Base-by-base conservation (phyloP, 2,113 vertebrate genomes). In the Lagopus leucura region DNA sequence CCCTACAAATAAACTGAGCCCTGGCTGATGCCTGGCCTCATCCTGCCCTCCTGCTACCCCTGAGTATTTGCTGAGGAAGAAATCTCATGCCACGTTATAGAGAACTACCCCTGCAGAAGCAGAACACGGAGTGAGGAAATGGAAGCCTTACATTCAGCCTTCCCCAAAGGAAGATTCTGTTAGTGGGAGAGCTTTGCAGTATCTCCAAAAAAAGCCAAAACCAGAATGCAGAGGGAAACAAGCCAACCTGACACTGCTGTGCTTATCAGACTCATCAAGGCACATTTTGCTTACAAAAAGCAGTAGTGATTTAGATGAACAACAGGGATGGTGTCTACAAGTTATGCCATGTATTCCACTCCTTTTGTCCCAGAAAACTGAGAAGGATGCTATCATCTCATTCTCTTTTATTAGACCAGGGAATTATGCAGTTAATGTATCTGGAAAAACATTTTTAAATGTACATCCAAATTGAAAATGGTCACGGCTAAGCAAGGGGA, bases 381-480 rank as follows among this genome's bases (percentile, higher is more conserved):
- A 57, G 54, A 75, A 85, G 67, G 2, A 60, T 22, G 32, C 52
- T 82, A 57, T 55, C 34, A 4, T 34, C 83, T 67, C 34, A 16
- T n/a, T 24, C 16, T 61, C 58, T 69, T 69, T 47, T 8, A 22
- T n/a, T 43, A 3, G 9, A 64, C 22, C 15, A 18, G 61, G 93
- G 61, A 83, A 50, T 38, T 6, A 52, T 7, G 45, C 10, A 60
- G 36, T 27, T 55, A 6, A 42, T 28, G 47, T 17, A 58, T 45
- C 45, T 69, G 48, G 61, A 80, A 79, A 94, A 66, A 3, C 30
- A 9, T 84, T 87, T 89, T 47, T 38, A 79, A 91, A 90, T 43
- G 58, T 75, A 74, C n/a, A 58, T 2, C 0, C 10, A 69, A 74
- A 57, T 32, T 67, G 21, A 78, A 90, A 69, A 79, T 1, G 18